phyloP scores from a whole-genome alignment of 2,113 vertebrate genomes.

The Callocephalon fimbriatum region DNA sequence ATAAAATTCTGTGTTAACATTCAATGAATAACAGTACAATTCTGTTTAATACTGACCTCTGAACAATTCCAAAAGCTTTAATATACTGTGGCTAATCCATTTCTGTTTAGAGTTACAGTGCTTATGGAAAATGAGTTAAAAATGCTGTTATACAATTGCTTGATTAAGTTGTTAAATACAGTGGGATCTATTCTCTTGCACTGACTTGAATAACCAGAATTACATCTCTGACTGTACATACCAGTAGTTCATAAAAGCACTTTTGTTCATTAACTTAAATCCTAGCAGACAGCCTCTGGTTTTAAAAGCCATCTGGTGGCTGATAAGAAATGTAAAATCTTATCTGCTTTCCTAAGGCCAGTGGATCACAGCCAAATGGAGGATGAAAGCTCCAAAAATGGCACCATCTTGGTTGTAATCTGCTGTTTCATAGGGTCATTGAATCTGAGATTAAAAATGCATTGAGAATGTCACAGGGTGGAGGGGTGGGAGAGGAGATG shows the following conservation, averaged over 20 bases:
- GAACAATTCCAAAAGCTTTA: background rate
- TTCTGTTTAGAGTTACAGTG: constrained; percentile 20
- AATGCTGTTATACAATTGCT: constrained; percentile 11
- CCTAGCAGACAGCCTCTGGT: constrained; percentile 46
- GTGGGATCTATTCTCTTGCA: constrained; percentile 30
- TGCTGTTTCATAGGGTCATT: background rate
- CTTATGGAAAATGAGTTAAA: constrained; percentile 40
- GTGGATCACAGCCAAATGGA: constrained; percentile 58
- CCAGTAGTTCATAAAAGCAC: constrained; percentile 58
- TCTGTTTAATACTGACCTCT: background rate
- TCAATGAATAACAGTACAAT: background rate
- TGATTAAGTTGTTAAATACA: constrained; percentile 52
- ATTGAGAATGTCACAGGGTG: background rate
- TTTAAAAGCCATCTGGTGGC: constrained; percentile 49
- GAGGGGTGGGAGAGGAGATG: background rate
- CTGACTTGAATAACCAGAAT: constrained; percentile 47
- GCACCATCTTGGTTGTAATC: constrained; percentile 28
- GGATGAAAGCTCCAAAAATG: constrained; percentile 41
- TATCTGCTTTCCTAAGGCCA: constrained; percentile 40
- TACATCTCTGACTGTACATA: constrained; percentile 27
- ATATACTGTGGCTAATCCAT: background rate
- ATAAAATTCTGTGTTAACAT: background rate
- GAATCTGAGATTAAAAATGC: constrained; percentile 12
- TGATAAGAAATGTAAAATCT: constrained; percentile 62
- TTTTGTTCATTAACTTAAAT: constrained; percentile 65